phyloP scores from a whole-genome alignment of 2,888 invertebrate genomes.

The Sinotaia quadrata region DNA sequence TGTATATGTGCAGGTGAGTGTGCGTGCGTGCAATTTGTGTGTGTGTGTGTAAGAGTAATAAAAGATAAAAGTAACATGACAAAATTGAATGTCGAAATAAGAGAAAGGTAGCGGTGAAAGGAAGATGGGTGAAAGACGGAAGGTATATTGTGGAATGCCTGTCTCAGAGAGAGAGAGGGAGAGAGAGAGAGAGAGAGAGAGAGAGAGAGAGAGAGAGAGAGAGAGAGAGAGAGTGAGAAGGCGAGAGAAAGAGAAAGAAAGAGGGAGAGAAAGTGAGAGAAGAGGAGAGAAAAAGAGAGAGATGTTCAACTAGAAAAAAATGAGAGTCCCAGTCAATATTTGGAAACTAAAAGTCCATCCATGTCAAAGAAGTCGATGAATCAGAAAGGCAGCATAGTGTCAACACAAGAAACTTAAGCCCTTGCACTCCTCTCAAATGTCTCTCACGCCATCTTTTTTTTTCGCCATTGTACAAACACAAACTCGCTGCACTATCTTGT shows the following conservation, averaged over 20 bases:
- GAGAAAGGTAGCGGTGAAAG: too few relatives aligned
- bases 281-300: not conserved
- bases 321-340: not conserved
- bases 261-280: not conserved
- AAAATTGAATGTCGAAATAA: too few relatives aligned
- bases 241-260: not conserved
- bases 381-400: not conserved
- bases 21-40: too few relatives aligned
- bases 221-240: not conserved
- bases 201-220: not conserved
- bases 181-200: not conserved
- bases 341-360: not conserved
- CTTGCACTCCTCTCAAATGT: not conserved
- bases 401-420: not conserved
- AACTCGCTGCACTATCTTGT: not conserved
- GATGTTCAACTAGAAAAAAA: not conserved
- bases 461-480: not conserved
- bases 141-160: too few relatives aligned
- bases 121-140: too few relatives aligned
- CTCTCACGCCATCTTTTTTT: not conserved
- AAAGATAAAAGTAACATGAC: too few relatives aligned
- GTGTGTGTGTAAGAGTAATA: too few relatives aligned
- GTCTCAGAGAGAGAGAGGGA: not conserved
- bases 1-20: too few relatives aligned
- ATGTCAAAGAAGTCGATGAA: not conserved